Evolutionary conservation across 2,888 invertebrate genomes (phyloP).

Genomic region (Ariolimax columbianus): DNA sequence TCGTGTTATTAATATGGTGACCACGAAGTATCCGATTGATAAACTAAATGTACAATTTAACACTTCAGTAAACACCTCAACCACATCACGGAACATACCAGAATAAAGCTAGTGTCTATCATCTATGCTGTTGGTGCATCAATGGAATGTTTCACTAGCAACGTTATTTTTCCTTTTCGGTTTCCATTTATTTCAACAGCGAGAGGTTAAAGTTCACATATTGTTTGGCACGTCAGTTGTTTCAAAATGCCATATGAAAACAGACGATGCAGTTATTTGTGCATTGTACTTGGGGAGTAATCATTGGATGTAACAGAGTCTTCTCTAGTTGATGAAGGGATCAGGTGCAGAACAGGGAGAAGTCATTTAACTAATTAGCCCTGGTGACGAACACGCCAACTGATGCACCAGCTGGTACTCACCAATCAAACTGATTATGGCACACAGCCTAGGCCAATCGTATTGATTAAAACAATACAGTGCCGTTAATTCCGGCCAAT

Average conservation of each 20-base stretch:
- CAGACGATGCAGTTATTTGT: neutral
- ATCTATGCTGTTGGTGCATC: too few relatives aligned
- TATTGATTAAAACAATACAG: slow-evolving; percentile 46
- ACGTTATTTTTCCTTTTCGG: neutral
- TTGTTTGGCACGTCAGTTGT: neutral
- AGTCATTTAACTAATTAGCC: slow-evolving; percentile 50
- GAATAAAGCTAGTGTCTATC: too few relatives aligned
- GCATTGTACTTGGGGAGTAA: slow-evolving; percentile 11
- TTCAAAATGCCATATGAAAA: neutral
- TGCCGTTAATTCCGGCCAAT: slow-evolving; percentile 46
- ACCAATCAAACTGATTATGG: slow-evolving; percentile 51
- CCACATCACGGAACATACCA: too few relatives aligned
- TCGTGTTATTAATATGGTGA: too few relatives aligned
- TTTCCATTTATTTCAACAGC: neutral
- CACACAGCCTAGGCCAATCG: slow-evolving; percentile 40
- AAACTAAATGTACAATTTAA: too few relatives aligned
- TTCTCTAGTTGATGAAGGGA: slow-evolving; percentile 7
- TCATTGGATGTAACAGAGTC: slow-evolving; percentile 17
- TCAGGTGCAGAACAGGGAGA: slow-evolving; percentile 40
- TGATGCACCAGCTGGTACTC: slow-evolving; percentile 50
- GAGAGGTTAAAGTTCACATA: neutral
- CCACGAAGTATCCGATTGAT: too few relatives aligned
- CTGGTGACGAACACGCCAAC: slow-evolving; percentile 34
- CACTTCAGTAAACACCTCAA: too few relatives aligned
- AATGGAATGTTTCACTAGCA: too few relatives aligned